Base-by-base conservation (phyloP, 2,797 vertebrate genomes). In the Darevskia mixta region DNA sequence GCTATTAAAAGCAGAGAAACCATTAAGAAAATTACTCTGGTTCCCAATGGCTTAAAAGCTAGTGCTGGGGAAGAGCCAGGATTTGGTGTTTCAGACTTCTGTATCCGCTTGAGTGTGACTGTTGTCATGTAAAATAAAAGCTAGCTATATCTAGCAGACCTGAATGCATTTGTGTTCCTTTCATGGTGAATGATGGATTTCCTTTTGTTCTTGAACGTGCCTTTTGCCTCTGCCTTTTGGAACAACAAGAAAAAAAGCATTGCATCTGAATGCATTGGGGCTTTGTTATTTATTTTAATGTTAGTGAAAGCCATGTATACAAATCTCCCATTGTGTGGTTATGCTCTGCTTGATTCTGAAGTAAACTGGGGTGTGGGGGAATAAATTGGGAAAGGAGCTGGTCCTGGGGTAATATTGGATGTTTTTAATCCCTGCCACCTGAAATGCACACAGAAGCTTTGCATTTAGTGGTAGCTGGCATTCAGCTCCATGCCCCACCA, bases 201-300 rank as follows among this genome's bases (percentile, higher is more conserved):
- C 90, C 96, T 97, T 97, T 97, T 97, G 96, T 97, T 97, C 95
- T 85, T 91, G 93, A 86, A 10, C 17, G 73, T 94, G 93, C 86
- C 77, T 95, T 94, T 90, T 76, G n/a, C 45, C 80, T 82, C 84
- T 73, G 87, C 90, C 89, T 86, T 94, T 95, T 87, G 92, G 86
- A 93, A 92, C 86, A 92, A 95, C 87, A 92, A 92, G 87, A 89
- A 95, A 96, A 96, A 96, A 93, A 94, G 83, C 90, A 4, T 91
- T 89, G 91, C 32, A 72, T 85, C 88, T 79, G 85, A 85, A 64
- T n/a, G 76, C 75, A 88, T 61, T 43, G 49, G 13, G 35, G 45
- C 35, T n/a, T 13, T 38, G 61, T 8, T 43, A 69, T 87, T 38
- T 45, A 83, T 80, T 87, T 84, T 77, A 3, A 61, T 87, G 90